Evolutionary conservation across 2,888 invertebrate genomes (phyloP), one percentile per base, ranked within the genome.

Genomic region (Mimachlamys varia): DNA sequence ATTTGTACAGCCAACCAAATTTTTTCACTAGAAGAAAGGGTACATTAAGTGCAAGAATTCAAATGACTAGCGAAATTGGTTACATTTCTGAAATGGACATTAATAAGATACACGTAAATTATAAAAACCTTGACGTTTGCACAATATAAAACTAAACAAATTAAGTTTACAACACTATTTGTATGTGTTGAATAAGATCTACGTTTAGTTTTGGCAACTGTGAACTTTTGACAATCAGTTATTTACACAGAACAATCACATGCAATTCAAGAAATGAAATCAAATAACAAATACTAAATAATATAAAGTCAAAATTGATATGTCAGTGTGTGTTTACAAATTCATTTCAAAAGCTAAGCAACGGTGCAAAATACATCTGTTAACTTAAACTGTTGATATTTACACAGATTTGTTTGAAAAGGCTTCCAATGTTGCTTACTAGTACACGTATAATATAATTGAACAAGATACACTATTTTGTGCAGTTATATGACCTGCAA

Each of bases 171-270:
- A 76, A 33, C 13, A 76, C 12, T 17, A 76, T 76, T 27, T 27
- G 33, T 58, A 33, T 22, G 76, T 76, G 76, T 76, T 76, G 7
- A 1, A 62, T 17, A 7, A 76, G 76, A 76, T 76, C 76, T 76
- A 76, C 76, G 27, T 76, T 76, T 76, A 7, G 27, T 76, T 76
- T 76, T 76, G 76, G 76, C 76, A 76, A 76, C 76, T 33, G 76
- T 76, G 76, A 76, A 76, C 76, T 76, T 76, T 76, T 76, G 76
- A 76, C 76, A 76, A 76, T 76, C 76, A 76, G 76, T 76, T 33
- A 76, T 76, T 0, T 76, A 76, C 76, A 76, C 44, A 76, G 10
- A 76, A 76, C 33, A 76, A 33, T 33, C 27, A 76, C 76, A 76
- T 33, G 27, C 12, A 76, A 76, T 19, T 4, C 15, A 62, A n/a